phyloP scores from a whole-genome alignment of 2,113 vertebrate species.

The Nothobranchius furzeri region DNA sequence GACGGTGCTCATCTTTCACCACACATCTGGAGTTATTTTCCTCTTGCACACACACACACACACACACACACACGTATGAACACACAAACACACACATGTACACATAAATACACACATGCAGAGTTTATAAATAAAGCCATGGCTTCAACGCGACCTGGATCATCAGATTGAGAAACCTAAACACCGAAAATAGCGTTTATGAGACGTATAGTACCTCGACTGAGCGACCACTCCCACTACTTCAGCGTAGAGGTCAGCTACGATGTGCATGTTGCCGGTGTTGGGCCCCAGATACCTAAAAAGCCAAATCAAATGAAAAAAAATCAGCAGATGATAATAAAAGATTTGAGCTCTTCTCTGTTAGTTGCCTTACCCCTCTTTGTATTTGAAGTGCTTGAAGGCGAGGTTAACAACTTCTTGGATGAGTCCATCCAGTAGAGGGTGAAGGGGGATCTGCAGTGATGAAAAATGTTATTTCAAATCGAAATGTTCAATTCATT shows the following conservation, averaged over 20 bases:
- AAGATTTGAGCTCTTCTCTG: neutral
- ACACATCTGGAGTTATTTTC: constrained; percentile 42
- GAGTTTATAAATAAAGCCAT: neutral
- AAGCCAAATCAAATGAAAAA: constrained; percentile 19
- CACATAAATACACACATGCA: neutral
- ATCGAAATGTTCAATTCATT: neutral
- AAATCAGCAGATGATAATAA: neutral
- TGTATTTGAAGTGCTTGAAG: constrained; percentile 99
- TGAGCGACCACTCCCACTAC: constrained; percentile 96
- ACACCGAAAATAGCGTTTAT: neutral
- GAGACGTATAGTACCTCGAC: constrained; percentile 83
- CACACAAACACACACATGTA: neutral
- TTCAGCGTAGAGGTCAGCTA: constrained; percentile 97
- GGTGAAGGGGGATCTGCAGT: constrained; percentile 93
- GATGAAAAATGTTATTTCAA: constrained; percentile 30
- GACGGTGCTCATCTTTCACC: constrained; percentile 44
- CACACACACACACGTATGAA: neutral
- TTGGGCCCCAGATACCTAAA: constrained; percentile 95
- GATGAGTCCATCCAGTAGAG: constrained; percentile 94
- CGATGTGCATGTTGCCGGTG: constrained; percentile 99
- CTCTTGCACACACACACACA: constrained; percentile 17
- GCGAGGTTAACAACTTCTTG: constrained; percentile 97
- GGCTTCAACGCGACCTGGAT: constrained; percentile 19
- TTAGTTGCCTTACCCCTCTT: constrained; percentile 88
- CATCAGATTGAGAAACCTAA: neutral